A percentile compares a stretch with the other conserved stretches of the same genome.
Conservation (phyloP, 2,797 vertebrate genomes). For the Sebastes minor region DNA sequence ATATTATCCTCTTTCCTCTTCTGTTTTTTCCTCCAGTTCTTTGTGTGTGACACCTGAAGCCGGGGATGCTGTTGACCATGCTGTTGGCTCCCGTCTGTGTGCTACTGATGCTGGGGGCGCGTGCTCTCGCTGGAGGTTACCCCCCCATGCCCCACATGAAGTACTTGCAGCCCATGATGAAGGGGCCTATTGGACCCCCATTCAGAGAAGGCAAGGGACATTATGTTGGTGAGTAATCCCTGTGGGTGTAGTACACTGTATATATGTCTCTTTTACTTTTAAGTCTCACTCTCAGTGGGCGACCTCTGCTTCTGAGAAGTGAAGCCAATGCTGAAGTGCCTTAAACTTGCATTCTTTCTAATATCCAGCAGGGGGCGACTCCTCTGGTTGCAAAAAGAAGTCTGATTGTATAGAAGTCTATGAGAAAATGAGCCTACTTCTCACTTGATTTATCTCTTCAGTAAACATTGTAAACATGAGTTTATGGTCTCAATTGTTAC, state of each 20-base stretch:
- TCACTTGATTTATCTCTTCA: too few species aligned
- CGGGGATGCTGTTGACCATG: slow-evolving; percentile 75
- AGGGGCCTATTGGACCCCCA: slow-evolving; percentile 95
- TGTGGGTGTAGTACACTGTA: neutral
- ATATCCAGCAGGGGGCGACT: too few species aligned
- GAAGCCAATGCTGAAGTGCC: too few species aligned
- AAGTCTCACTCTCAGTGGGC: neutral
- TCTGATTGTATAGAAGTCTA: too few species aligned
- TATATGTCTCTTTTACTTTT: neutral
- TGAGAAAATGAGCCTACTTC: too few species aligned
- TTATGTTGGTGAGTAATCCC: slow-evolving; percentile 92
- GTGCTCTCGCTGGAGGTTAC: slow-evolving; percentile 87
- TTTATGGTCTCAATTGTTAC: too few species aligned
- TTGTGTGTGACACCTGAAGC: slow-evolving; percentile 59
- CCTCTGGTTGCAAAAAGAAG: too few species aligned
- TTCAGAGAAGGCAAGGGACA: slow-evolving; percentile 99
- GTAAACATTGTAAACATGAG: too few species aligned
- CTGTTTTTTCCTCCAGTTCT: slow-evolving; percentile 62
- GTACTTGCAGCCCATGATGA: slow-evolving; percentile 98
- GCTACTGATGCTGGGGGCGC: slow-evolving; percentile 81
- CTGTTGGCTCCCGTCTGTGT: slow-evolving; percentile 76
- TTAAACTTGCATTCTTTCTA: too few species aligned
- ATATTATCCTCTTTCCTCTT: neutral
- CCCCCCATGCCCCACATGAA: slow-evolving; percentile 92
- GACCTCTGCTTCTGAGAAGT: too few species aligned